Conservation (phyloP, 2,888 invertebrate species). For the Sipha maydis region DNA sequence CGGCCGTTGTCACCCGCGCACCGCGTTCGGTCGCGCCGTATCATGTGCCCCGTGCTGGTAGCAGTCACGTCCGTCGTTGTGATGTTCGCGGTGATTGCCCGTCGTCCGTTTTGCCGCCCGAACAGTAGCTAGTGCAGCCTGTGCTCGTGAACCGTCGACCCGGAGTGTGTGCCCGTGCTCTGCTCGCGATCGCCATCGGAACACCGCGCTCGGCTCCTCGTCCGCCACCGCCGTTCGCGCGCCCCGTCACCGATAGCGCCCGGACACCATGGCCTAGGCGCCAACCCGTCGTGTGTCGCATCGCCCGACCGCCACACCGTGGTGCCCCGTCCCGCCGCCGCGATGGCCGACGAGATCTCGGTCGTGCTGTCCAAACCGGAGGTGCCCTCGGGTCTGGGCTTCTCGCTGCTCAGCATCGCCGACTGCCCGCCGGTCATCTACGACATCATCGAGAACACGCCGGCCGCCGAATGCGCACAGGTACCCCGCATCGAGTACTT, state of each 20-base stretch:
- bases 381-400: constrained; percentile 78
- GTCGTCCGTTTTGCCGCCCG: neutral
- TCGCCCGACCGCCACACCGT: too few relatives aligned
- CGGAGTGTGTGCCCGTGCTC: too few relatives aligned
- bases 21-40: constrained; percentile 12
- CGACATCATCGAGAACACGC: constrained; percentile 92
- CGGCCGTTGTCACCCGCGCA: neutral
- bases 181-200: neutral
- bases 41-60: constrained; percentile 37
- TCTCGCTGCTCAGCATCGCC: constrained; percentile 89
- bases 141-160: neutral
- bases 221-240: too few relatives aligned
- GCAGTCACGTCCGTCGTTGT: neutral
- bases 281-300: neutral
- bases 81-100: neutral
- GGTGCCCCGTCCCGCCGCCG: too few relatives aligned
- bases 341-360: constrained; percentile 88
- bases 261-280: neutral
- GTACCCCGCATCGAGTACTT: constrained; percentile 69
- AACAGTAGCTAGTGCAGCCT: neutral
- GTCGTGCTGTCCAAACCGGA: constrained; percentile 88
- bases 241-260: neutral
- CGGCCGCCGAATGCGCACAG: constrained; percentile 90
- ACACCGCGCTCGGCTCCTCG: neutral
- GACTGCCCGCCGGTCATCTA: constrained; percentile 93